Base-by-base conservation (phyloP, 2,797 vertebrate genomes). In the Gallirallus australis region DNA sequence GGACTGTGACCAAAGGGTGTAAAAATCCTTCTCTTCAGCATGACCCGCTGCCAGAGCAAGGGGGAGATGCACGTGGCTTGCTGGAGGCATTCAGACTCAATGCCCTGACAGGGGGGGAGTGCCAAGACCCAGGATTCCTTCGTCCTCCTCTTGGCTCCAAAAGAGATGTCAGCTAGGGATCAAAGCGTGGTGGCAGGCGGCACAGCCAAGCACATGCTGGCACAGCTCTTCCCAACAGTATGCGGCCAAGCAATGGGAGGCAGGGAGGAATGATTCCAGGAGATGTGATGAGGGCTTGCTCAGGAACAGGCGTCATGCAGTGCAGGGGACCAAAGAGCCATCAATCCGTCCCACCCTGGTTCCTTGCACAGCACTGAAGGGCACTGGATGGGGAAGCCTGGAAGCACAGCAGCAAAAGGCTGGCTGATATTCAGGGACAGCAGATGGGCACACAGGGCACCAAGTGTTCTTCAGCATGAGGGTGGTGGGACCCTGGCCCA, bases 121-220 rank as follows among this genome's bases (percentile, higher is more conserved):
- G 92, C 93, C 93, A 91, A 80, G 70, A 52, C 1, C n/a, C 82
- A 77, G 78, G 93, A 80, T 77, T 73, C 81, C 93, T 85, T 21
- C 57, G 2, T 11, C 15, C 63, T 66, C 18, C 9, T 24, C 82
- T 63, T 91, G 87, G 94, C 94, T 89, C 89, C 56, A 56, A 35
- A 4, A 53, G 66, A 92, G 78, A 82, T 23, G 71, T 19, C 68
- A 35, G n/a, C 47, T 14, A 84, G 89, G 5, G 4, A 47, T 3
- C 37, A 57, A 27, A 85, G 93, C 78, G 10, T 9, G 50, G 78
- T 50, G 1, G 12, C 56, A 9, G 89, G 84, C 39, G 3, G 82
- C 82, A 27, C 23, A 35, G 93, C 93, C 93, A 76, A 86, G 90
- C 56, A 11, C 39, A 4, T 1, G 0, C 1, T 90, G 93, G 92